Base-by-base conservation (phyloP, 2,797 vertebrate genomes). In the Smutsia gigantea region DNA sequence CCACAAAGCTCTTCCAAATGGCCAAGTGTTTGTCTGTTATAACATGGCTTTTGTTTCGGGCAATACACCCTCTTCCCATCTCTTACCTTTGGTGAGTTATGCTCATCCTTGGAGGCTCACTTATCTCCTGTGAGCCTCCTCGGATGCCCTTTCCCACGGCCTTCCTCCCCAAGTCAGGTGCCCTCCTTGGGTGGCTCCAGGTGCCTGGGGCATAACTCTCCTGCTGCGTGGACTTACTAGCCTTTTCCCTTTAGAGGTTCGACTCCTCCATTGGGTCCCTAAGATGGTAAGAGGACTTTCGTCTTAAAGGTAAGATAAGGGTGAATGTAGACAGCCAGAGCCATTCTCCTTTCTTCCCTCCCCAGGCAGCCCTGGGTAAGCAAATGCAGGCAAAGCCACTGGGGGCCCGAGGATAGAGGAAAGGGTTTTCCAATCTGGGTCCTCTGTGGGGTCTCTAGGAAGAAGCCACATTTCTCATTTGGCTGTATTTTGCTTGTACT, bases 401-500 rank as follows among this genome's bases (percentile, higher is more conserved):
- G 25, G 11, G 55, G 39, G 57, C 31, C 34, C 19, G 4, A 29
- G 29, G 57, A n/a, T 14, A 66, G 63, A 74, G 68, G 15, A 49
- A 55, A 10, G 27, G 25, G 18, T 23, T n/a, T 59, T 87, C 64
- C n/a, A 14, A 39, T 9, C 46, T 64, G 66, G 25, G 34, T 53
- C 49, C 51, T 68, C n/a, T 11, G 14, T 2, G 59, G 46, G 39
- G 51, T 87, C 75, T 85, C 64, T 66, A n/a, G 79, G 77, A 82
- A 90, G 84, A 81, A 74, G 61, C 18, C 2, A 15, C 19, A 11
- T 39, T 92, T 95, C 86, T 87, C 63, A 85, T n/a, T 31, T 63
- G 72, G 78, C 57, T 94, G 5, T 61, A 86, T 88, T 90, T 93
- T 85, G 71, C 90, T 87, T 83, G 25, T 72, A 61, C 27, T 51